Conservation (phyloP, 1,140 invertebrate species). For the Temnothorax nylanderi region DNA sequence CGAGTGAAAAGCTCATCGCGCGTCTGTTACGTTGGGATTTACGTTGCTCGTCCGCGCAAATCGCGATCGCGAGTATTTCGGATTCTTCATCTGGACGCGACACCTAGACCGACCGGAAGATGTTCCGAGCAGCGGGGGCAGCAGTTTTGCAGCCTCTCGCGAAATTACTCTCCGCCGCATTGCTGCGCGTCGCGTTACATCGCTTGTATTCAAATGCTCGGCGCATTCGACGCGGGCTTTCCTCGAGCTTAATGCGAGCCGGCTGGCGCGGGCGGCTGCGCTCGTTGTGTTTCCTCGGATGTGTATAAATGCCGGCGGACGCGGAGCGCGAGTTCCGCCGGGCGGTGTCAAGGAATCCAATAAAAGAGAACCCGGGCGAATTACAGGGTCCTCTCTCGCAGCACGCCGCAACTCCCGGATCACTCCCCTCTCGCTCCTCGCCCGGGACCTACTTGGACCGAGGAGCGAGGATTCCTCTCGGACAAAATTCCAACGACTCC, state of each 20-base stretch:
- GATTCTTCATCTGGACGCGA: not conserved
- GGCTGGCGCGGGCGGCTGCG: not conserved
- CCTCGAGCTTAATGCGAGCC: slow-evolving; percentile 36
- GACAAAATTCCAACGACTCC: slow-evolving; percentile 64
- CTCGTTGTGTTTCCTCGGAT: slow-evolving; percentile 31
- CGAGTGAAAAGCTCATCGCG: not conserved
- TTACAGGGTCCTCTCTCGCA: slow-evolving; percentile 51
- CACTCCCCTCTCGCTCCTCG: not conserved
- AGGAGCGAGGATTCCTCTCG: slow-evolving; percentile 11
- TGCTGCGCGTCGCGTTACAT: slow-evolving; percentile 16
- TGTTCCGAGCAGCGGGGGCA: not conserved
- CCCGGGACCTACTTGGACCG: not conserved
- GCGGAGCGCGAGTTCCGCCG: slow-evolving; percentile 27
- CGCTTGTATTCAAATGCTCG: slow-evolving; percentile 41
- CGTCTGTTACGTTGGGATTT: not conserved
- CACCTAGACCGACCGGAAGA: not conserved
- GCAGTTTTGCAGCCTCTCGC: not conserved
- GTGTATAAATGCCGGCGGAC: slow-evolving; percentile 37
- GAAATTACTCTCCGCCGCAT: not conserved
- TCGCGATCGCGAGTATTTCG: not conserved
- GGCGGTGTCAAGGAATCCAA: slow-evolving; percentile 50
- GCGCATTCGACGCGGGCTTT: slow-evolving; percentile 1
- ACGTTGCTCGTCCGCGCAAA: not conserved
- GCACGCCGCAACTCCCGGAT: not conserved
- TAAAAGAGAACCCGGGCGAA: slow-evolving; percentile 58